Base-by-base conservation (phyloP, 1,140 invertebrate species). In the Leptoteleia sp. region DNA sequence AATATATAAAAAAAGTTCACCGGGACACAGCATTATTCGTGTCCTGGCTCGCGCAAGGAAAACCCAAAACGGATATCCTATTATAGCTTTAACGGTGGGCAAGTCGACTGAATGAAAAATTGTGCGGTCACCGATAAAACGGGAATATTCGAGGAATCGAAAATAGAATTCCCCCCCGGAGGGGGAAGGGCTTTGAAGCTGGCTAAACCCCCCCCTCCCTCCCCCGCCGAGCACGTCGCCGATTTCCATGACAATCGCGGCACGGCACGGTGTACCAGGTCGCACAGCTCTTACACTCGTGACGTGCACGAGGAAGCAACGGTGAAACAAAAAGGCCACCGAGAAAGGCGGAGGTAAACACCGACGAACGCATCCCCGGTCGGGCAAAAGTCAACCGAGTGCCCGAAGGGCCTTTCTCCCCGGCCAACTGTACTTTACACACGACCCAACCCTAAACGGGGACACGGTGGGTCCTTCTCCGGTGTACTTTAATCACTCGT, bases 181-280 rank as follows among this genome's bases (percentile, higher is more conserved):
- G 31, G 9, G 29, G 33, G 35, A 7, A n/a, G n/a, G n/a, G n/a
- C n/a, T n/a, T n/a, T n/a, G n/a, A n/a, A n/a, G n/a, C n/a, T n/a
- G n/a, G n/a, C n/a, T n/a, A n/a, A n/a, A n/a, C 40, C 40, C 13
- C 37, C 1, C 19, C 22, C 29, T n/a, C 0, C 3, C 12, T 9
- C 31, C 31, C 27, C 45, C 11, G 9, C 50, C 5, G 9, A 11
- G 1, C 8, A 11, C 29, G n/a, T 16, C 35, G 7, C 42, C 13
- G 17, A 64, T 67, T 54, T 54, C 25, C 50, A 55, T 54, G 13
- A 55, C 62, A 67, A 67, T 67, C 33, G 17, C 29, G n/a, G 11
- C 16, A 22, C 16, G 7, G 4, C 12, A 42, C 52, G 37, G 42
- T 8, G 37, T 54, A 25, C 35, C 4, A 54, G 8, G 4, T 38